These are phyloP conservation scores for Atrichornis clamosus DNA, from an alignment of 2,113 vertebrate genomes.

Conservation along the genomic window DNA sequence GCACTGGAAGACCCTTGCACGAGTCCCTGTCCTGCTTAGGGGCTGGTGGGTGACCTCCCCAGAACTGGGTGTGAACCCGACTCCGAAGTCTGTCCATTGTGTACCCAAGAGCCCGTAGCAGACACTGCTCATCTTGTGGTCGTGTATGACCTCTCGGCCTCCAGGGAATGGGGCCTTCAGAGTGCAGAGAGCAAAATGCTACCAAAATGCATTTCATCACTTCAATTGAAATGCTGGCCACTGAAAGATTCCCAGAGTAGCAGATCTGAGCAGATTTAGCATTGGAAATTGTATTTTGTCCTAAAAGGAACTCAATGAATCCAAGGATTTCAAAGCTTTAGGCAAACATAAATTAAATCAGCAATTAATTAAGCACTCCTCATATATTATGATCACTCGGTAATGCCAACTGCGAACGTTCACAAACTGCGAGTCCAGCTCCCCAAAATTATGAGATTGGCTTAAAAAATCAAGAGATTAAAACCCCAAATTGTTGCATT, in stretches of 20 bases:
- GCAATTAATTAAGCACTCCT: slow-evolving; percentile 45
- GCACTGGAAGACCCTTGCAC: not conserved
- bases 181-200: not conserved
- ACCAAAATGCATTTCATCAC: not conserved
- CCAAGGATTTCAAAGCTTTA: slow-evolving; percentile 56
- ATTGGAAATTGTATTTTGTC: slow-evolving; percentile 11
- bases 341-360: slow-evolving; percentile 42
- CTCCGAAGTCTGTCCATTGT: not conserved
- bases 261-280: slow-evolving; percentile 18
- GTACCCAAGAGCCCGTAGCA: not conserved
- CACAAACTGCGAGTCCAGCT: slow-evolving; percentile 19
- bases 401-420: slow-evolving; percentile 33
- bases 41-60: not conserved
- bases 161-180: not conserved
- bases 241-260: not conserved
- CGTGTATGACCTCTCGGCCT: not conserved
- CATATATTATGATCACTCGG: slow-evolving; percentile 17
- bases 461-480: slow-evolving; percentile 59
- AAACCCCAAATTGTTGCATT: slow-evolving; percentile 58
- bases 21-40: not conserved
- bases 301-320: slow-evolving; percentile 20
- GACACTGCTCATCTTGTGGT: not conserved
- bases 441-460: slow-evolving; percentile 59
- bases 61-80: not conserved
- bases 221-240: not conserved